These are phyloP conservation scores for Carterocephalus palaemon DNA, from an alignment of 2,888 invertebrate species.

Conservation along the genomic window DNA sequence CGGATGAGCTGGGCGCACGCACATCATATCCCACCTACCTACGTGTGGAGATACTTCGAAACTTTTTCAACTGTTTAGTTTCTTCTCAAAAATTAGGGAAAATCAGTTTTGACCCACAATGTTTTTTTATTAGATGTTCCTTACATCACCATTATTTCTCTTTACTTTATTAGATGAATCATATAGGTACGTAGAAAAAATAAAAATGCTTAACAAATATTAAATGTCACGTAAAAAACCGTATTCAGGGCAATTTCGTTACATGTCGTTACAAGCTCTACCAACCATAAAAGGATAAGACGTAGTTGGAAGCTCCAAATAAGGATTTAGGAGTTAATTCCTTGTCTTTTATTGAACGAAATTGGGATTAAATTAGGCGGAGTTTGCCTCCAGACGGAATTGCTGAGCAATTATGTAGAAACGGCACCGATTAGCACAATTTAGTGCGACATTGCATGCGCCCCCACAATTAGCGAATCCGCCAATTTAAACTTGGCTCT, in stretches of 20 bases:
- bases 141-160: too few relatives aligned
- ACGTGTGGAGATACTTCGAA: slow-evolving; percentile 29
- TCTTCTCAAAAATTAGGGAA: too few relatives aligned
- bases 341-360: slow-evolving; percentile 31
- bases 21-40: slow-evolving; percentile 53
- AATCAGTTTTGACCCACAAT: slow-evolving; percentile 7
- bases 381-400: slow-evolving; percentile 54
- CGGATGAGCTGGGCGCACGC: slow-evolving; percentile 59
- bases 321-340: slow-evolving; percentile 17
- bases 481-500: slow-evolving; percentile 48
- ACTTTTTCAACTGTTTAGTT: slow-evolving; percentile 11
- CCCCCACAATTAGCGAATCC: slow-evolving; percentile 47
- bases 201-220: too few relatives aligned
- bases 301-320: slow-evolving; percentile 12
- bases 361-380: slow-evolving; percentile 53
- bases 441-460: slow-evolving; percentile 63
- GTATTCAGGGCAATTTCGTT: background rate
- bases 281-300: slow-evolving; percentile 7
- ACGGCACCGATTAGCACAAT: slow-evolving; percentile 59
- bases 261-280: background rate
- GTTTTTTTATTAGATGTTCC: background rate
- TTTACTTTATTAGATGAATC: too few relatives aligned
- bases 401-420: slow-evolving; percentile 53
- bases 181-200: too few relatives aligned
- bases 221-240: too few relatives aligned